Evolutionary conservation across 92 coral and sea anemone genomes (phyloP).

Genomic region (Chrysogorgia sp.): DNA sequence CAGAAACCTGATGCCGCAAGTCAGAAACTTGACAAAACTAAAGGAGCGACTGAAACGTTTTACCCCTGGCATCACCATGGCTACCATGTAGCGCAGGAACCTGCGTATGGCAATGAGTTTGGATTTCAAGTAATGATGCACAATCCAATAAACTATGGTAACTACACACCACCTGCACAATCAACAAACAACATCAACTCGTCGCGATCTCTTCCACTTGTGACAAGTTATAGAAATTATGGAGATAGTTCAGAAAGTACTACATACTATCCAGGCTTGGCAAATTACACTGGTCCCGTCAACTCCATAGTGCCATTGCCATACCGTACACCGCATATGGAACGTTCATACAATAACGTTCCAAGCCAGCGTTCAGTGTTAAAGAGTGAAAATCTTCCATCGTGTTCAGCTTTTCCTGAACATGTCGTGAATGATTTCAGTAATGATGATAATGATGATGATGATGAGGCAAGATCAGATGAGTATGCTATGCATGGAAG

Average conservation of each 20-base stretch:
- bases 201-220: neutral
- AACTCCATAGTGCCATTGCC: conserved; percentile 14
- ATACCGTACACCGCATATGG: neutral
- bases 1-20: neutral
- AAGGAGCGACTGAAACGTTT: neutral
- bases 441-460: neutral
- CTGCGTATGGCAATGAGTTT: neutral
- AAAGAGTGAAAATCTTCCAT: neutral
- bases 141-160: neutral
- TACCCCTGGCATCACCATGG: conserved; percentile 16
- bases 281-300: conserved; percentile 1
- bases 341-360: neutral
- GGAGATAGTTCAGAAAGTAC: conserved; percentile 12
- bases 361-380: neutral
- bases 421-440: neutral
- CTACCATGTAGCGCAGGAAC: conserved; percentile 16
- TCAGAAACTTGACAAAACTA: neutral
- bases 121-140: neutral
- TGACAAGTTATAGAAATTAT: conserved; percentile 21
- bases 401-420: neutral
- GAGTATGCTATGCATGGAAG: neutral
- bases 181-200: neutral
- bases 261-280: neutral
- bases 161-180: neutral
- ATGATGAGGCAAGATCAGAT: neutral